A percentile compares a stretch with the other conserved stretches of the same genome.
Conservation (phyloP, 2,797 vertebrate species). For the Oreochromis mossambicus region DNA sequence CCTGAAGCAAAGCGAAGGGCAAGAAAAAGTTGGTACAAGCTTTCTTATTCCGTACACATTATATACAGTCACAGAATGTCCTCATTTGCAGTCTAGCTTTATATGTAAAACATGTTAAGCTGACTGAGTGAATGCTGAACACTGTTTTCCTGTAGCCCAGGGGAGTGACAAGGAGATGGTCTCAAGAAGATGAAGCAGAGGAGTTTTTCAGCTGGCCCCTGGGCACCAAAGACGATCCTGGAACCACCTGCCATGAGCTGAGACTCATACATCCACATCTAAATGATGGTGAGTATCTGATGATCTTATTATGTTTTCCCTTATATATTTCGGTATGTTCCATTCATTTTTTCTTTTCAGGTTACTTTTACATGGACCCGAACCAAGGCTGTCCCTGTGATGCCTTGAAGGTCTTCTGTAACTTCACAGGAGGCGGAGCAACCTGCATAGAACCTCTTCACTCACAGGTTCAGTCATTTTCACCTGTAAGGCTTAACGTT, state of each 20-base stretch:
- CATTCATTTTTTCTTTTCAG: slow-evolving; percentile 42
- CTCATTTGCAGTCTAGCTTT: background rate
- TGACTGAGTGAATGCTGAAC: background rate
- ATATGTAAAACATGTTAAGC: background rate
- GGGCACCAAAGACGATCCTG: slow-evolving; percentile 71
- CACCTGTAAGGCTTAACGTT: background rate
- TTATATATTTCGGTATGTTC: background rate
- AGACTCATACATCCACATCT: slow-evolving; percentile 64
- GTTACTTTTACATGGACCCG: slow-evolving; percentile 78
- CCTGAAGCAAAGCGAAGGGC: slow-evolving; percentile 1
- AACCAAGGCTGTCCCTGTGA: slow-evolving; percentile 78
- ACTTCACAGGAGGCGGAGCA: slow-evolving; percentile 77
- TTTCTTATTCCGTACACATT: background rate
- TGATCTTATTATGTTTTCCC: background rate
- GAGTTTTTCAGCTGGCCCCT: slow-evolving; percentile 33
- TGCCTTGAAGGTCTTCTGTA: slow-evolving; percentile 76
- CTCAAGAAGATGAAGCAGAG: slow-evolving; percentile 30
- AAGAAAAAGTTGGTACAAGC: slow-evolving; percentile 63
- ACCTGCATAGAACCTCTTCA: slow-evolving; percentile 72
- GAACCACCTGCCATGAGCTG: slow-evolving; percentile 74
- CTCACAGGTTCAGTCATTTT: slow-evolving; percentile 55
- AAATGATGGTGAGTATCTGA: slow-evolving; percentile 61
- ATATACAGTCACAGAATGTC: background rate
- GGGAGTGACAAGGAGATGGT: background rate
- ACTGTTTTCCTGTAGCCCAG: background rate